A percentile compares a stretch with the other conserved stretches of the same genome.
phyloP scores from a whole-genome alignment of 2,797 vertebrate species.

The Dryobates pubescens region DNA sequence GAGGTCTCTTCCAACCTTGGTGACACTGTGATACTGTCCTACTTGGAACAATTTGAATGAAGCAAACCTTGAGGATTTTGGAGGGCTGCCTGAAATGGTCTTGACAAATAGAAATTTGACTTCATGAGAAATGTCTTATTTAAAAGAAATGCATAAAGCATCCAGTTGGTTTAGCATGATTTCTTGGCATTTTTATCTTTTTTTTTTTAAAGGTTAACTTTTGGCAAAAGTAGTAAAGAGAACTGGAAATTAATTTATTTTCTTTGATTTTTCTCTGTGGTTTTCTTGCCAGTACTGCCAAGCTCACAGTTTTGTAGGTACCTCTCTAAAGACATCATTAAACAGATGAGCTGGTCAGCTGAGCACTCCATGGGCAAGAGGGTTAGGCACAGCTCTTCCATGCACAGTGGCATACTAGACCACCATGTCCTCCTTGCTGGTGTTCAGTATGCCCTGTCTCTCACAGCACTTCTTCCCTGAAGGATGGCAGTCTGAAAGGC shows the following conservation, averaged over 20 bases:
- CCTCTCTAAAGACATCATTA: neutral
- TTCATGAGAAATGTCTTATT: slow-evolving; percentile 1
- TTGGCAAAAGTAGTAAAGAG: neutral
- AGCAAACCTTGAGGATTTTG: slow-evolving; percentile 13
- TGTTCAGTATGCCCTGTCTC: neutral
- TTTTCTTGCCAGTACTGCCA: neutral
- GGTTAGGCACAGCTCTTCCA: neutral
- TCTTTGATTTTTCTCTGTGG: neutral
- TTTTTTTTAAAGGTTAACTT: neutral
- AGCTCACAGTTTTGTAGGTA: neutral
- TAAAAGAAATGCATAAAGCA: slow-evolving; percentile 10
- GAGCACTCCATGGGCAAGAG: neutral
- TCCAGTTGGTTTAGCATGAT: neutral
- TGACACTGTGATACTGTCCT: too few relatives aligned
- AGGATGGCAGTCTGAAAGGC: neutral
- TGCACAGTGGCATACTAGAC: rapidly evolving
- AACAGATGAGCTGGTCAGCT: neutral
- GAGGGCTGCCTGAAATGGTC: slow-evolving; percentile 2
- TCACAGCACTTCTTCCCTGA: neutral
- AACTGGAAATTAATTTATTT: neutral
- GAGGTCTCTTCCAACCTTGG: too few relatives aligned
- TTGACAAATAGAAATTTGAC: slow-evolving; percentile 6
- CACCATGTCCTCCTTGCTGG: neutral
- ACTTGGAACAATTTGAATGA: slow-evolving; percentile 6
- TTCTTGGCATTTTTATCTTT: slow-evolving; percentile 4